A percentile compares a stretch with the other conserved stretches of the same genome.
Conservation (phyloP, 2,113 vertebrate species). For the Turdus rufiventris region DNA sequence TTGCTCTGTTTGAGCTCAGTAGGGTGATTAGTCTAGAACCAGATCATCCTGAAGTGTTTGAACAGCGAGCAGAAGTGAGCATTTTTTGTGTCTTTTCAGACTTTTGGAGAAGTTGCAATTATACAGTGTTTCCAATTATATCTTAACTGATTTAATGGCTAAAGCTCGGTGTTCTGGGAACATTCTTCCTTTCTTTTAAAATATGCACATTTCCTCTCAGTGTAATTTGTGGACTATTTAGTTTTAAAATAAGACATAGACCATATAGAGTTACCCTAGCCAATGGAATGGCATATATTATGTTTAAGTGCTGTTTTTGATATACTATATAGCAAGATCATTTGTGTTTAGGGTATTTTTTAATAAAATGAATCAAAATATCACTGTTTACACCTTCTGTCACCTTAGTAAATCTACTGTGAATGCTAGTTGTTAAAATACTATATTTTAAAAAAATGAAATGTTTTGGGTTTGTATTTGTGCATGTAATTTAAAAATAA, state of each 20-base stretch:
- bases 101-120: not conserved
- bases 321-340: not conserved
- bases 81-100: not conserved
- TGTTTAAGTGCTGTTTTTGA: not conserved
- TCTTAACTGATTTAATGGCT: not conserved
- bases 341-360: not conserved
- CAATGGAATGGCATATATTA: not conserved
- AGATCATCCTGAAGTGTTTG: constrained; percentile 90
- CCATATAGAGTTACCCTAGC: not conserved
- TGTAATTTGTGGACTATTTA: not conserved
- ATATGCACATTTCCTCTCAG: fast-evolving
- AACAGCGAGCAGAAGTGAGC: constrained; percentile 93
- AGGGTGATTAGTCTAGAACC: constrained; percentile 90
- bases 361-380: not conserved
- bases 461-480: not conserved
- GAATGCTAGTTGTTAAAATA: not conserved
- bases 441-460: not conserved
- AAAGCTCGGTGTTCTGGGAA: not conserved
- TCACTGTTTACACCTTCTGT: not conserved
- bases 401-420: not conserved
- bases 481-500: not conserved
- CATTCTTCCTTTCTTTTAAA: not conserved
- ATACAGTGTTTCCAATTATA: not conserved
- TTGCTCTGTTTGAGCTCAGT: constrained; percentile 92
- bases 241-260: not conserved